phyloP scores from a whole-genome alignment of 2,113 vertebrate species.

The Hirundichthys speculiger region DNA sequence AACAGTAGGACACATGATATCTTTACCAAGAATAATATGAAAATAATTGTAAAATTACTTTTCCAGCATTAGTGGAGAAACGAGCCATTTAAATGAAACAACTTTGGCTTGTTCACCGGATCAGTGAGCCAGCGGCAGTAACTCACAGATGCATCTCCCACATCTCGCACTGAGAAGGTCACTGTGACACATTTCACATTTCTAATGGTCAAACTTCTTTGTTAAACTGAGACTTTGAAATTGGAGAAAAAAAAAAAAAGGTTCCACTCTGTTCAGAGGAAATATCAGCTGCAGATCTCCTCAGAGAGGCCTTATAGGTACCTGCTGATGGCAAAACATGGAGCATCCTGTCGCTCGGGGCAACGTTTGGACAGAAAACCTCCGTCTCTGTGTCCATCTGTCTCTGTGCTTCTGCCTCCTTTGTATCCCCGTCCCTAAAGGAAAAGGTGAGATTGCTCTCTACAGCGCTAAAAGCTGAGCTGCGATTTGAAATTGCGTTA shows the following conservation, averaged over 20 bases:
- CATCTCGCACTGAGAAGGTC: constrained; percentile 28
- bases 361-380: constrained; percentile 17
- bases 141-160: neutral
- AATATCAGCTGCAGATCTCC: neutral
- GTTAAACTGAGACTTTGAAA: constrained; percentile 33
- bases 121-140: too few relatives aligned
- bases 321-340: constrained; percentile 18
- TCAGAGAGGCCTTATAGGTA: constrained; percentile 10
- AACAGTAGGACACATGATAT: too few relatives aligned
- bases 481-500: constrained; percentile 15
- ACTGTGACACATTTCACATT: constrained; percentile 25
- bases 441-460: constrained; percentile 25
- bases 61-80: too few relatives aligned
- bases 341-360: constrained; percentile 2
- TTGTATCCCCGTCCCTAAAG: constrained; percentile 31
- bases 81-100: too few relatives aligned
- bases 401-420: constrained; percentile 25
- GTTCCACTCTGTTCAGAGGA: constrained; percentile 18
- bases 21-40: too few relatives aligned
- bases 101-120: too few relatives aligned
- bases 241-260: constrained; percentile 26
- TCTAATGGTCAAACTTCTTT: constrained; percentile 13
- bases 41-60: too few relatives aligned
- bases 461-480: constrained; percentile 27
- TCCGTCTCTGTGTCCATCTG: constrained; percentile 22